Conservation (phyloP, 1,140 invertebrate species). For the Anastrepha ludens region DNA sequence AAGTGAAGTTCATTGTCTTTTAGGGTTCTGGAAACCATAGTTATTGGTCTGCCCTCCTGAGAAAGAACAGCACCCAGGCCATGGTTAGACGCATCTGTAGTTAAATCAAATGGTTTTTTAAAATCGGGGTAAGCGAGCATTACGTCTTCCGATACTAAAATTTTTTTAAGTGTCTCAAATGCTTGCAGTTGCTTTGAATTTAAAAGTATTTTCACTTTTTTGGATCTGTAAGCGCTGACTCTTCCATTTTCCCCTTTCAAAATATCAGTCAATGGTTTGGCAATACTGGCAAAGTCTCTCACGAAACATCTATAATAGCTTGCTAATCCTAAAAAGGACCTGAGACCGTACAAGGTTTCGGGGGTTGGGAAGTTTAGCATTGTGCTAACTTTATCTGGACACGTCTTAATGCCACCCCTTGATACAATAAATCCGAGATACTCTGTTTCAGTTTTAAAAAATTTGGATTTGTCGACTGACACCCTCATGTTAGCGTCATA, state of each 20-base stretch:
- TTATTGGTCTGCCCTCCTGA: conserved; percentile 63
- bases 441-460: conserved; percentile 72
- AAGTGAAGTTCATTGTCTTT: conserved; percentile 55
- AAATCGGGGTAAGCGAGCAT: conserved; percentile 36
- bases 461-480: conserved; percentile 55
- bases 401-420: conserved; percentile 71
- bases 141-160: conserved; percentile 15
- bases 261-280: conserved; percentile 61
- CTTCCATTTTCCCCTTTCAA: conserved; percentile 49
- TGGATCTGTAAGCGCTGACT: neutral
- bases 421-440: conserved; percentile 75
- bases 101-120: conserved; percentile 56
- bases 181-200: conserved; percentile 6
- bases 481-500: neutral
- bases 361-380: conserved; percentile 71
- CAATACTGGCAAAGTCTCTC: conserved; percentile 63
- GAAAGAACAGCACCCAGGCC: conserved; percentile 64
- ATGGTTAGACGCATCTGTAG: conserved; percentile 57
- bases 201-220: conserved; percentile 23
- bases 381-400: conserved; percentile 71
- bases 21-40: conserved; percentile 69
- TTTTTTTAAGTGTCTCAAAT: conserved; percentile 26
- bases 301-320: conserved; percentile 70
- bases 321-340: conserved; percentile 72
- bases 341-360: conserved; percentile 70